Evolutionary conservation across 2,888 invertebrate genomes (phyloP).

Genomic region (Drosophila affinis): DNA sequence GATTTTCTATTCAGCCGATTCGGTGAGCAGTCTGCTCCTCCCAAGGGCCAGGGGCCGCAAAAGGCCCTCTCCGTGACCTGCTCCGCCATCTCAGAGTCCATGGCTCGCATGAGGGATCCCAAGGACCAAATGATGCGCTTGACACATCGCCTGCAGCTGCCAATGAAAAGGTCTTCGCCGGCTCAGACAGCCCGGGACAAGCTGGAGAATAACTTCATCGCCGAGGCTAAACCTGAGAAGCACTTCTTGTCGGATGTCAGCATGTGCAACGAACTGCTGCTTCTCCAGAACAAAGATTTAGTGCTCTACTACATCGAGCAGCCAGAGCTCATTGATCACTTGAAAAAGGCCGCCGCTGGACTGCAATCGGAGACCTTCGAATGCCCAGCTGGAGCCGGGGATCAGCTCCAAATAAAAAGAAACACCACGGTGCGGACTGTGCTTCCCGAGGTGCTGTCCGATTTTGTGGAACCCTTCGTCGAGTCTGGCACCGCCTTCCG

Average conservation of each 20-base stretch:
- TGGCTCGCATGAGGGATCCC: slow-evolving; percentile 14
- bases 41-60: not conserved
- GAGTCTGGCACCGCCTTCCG: slow-evolving; percentile 81
- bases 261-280: slow-evolving; percentile 48
- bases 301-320: slow-evolving; percentile 32
- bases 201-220: not conserved
- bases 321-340: slow-evolving; percentile 69
- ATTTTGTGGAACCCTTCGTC: slow-evolving; percentile 81
- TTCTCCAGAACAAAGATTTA: slow-evolving; percentile 21
- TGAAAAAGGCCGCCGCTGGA: slow-evolving; percentile 84
- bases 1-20: not conserved
- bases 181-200: not conserved
- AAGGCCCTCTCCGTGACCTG: not conserved
- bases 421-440: slow-evolving; percentile 85
- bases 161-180: not conserved
- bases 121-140: not conserved
- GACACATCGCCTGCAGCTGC: not conserved
- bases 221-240: slow-evolving; percentile 28
- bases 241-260: slow-evolving; percentile 52
- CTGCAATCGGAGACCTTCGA: slow-evolving; percentile 86
- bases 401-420: slow-evolving; percentile 84
- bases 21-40: not conserved
- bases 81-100: slow-evolving; percentile 3
- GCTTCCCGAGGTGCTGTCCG: slow-evolving; percentile 84
- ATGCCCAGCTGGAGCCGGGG: slow-evolving; percentile 83